Conservation (phyloP, 2,888 invertebrate species). For the Cephus nigrinus region DNA sequence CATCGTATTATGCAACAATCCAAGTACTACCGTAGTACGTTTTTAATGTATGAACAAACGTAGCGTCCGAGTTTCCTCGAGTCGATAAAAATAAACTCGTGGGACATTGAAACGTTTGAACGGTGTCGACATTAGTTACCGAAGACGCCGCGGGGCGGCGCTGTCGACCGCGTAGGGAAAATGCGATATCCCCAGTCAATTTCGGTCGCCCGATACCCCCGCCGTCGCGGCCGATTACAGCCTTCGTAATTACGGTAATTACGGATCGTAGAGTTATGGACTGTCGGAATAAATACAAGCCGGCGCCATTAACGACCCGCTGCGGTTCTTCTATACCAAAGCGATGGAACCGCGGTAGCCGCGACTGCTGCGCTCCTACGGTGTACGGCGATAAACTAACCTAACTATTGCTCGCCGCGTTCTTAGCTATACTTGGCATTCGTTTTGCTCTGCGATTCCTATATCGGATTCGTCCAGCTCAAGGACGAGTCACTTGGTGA, state of each 20-base stretch:
- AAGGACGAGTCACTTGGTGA: conserved; percentile 28
- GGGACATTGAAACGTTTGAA: not conserved
- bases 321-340: conserved; percentile 5
- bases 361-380: not conserved
- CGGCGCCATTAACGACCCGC: conserved; percentile 16
- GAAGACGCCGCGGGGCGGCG: not conserved
- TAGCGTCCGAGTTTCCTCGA: not conserved
- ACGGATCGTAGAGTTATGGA: conserved; percentile 53
- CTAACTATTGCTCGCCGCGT: conserved; percentile 8
- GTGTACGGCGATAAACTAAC: not conserved
- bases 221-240: conserved; percentile 24
- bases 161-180: not conserved
- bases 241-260: conserved; percentile 49
- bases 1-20: not conserved
- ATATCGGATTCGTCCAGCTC: conserved; percentile 31
- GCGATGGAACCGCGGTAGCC: conserved; percentile 4
- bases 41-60: not conserved
- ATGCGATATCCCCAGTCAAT: not conserved
- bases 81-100: not conserved
- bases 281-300: conserved; percentile 52
- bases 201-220: conserved; percentile 4
- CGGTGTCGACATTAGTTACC: not conserved
- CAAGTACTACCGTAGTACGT: not conserved
- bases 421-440: conserved; percentile 33
- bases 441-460: conserved; percentile 13